Evolutionary conservation across 2,113 vertebrate genomes (phyloP).

Genomic region (Leuciscus idus): DNA sequence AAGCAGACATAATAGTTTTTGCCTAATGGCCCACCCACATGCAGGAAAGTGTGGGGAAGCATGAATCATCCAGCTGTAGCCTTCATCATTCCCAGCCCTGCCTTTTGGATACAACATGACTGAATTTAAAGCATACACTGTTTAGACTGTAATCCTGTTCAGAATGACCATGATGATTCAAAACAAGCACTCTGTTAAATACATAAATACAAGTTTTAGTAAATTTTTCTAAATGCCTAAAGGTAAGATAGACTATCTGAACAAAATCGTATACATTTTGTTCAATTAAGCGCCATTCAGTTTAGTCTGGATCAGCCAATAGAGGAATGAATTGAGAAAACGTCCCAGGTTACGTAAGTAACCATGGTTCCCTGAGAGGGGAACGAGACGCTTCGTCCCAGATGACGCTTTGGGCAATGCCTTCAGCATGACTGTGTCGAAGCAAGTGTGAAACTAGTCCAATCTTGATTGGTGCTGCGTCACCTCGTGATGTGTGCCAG

Average conservation of each 20-base stretch:
- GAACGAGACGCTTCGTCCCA: no score
- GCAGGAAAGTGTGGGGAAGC: conserved; percentile 46
- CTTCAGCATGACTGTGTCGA: no score
- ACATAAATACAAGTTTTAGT: not conserved
- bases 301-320: not conserved
- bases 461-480: no score
- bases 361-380: no score
- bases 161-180: not conserved
- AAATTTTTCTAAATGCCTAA: not conserved
- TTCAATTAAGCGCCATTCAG: not conserved
- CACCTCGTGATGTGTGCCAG: no score
- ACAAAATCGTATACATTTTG: not conserved
- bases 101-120: conserved; percentile 47
- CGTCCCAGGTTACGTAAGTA: no score
- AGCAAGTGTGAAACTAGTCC: no score
- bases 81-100: conserved; percentile 33
- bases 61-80: conserved; percentile 63
- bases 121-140: not conserved
- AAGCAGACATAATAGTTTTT: conserved; percentile 51
- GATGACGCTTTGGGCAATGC: no score
- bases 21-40: conserved; percentile 67
- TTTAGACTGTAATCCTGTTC: not conserved
- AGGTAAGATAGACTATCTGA: not conserved
- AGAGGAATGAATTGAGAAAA: not conserved
- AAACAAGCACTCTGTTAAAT: not conserved